Evolutionary conservation across 1,140 invertebrate species (phyloP).

Genomic region (Calephelis virginiensis): DNA sequence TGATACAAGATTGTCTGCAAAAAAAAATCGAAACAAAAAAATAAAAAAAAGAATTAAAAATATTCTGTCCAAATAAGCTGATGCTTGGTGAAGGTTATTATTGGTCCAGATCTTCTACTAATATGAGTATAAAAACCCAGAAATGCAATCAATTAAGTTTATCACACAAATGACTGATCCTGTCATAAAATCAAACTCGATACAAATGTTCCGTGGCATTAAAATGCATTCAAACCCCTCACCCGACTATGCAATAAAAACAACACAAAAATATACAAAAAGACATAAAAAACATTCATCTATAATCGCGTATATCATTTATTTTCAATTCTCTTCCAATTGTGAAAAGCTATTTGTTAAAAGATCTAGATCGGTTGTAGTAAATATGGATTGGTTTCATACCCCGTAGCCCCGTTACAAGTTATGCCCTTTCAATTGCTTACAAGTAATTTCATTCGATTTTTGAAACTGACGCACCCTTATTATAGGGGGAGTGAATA

Average conservation of each 20-base stretch:
- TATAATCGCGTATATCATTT: constrained; percentile 53
- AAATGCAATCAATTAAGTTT: too few relatives aligned
- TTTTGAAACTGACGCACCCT: constrained; percentile 74
- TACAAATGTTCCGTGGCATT: too few relatives aligned
- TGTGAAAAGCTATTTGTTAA: constrained; percentile 60
- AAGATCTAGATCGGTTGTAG: constrained; percentile 68
- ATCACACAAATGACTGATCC: too few relatives aligned
- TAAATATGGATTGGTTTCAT: constrained; percentile 26
- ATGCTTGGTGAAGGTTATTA: too few relatives aligned
- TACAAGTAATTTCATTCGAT: constrained; percentile 77
- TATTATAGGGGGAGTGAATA: constrained; percentile 46
- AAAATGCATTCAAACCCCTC: neutral
- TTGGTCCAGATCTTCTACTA: too few relatives aligned
- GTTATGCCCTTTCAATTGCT: constrained; percentile 62
- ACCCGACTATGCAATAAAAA: neutral
- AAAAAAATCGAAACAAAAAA: too few relatives aligned
- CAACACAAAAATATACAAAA: constrained; percentile 28
- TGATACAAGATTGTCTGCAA: too few relatives aligned
- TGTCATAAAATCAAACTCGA: too few relatives aligned
- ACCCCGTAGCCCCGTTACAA: constrained; percentile 10
- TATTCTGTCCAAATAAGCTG: too few relatives aligned
- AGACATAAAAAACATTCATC: constrained; percentile 41
- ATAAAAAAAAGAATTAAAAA: too few relatives aligned
- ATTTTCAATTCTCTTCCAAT: constrained; percentile 64
- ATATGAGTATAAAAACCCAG: too few relatives aligned